A percentile compares a stretch with the other conserved stretches of the same genome.
phyloP scores from a whole-genome alignment of 2,113 vertebrate species.

The Misgurnus anguillicaudatus region DNA sequence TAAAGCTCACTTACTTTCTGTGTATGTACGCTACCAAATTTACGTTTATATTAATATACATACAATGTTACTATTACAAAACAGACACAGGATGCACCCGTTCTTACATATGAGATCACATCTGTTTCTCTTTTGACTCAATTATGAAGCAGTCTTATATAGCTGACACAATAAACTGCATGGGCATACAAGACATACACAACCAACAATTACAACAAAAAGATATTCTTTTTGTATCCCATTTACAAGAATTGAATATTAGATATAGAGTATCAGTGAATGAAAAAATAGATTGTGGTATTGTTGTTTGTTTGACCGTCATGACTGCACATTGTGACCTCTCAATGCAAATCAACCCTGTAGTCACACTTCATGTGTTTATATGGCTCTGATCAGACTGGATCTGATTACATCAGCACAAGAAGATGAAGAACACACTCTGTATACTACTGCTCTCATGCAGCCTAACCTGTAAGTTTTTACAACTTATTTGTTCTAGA shows the following conservation, averaged over 20 bases:
- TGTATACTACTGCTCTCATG: slow-evolving; percentile 38
- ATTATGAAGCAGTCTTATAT: too few species aligned
- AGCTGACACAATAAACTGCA: too few species aligned
- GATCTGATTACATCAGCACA: slow-evolving; percentile 18
- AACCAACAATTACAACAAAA: too few species aligned
- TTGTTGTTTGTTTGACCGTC: neutral
- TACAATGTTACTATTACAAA: too few species aligned
- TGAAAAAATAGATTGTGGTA: neutral
- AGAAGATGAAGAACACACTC: slow-evolving; percentile 44
- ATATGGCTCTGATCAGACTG: slow-evolving; percentile 37
- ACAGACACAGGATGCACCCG: too few species aligned
- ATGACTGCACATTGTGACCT: neutral
- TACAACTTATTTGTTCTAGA: too few species aligned
- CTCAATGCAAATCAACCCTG: slow-evolving; percentile 36
- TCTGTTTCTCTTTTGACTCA: too few species aligned
- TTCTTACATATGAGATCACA: too few species aligned
- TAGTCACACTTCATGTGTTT: slow-evolving; percentile 19
- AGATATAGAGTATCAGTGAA: neutral
- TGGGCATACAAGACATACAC: too few species aligned
- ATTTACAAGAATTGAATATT: neutral
- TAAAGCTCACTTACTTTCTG: too few species aligned
- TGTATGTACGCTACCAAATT: too few species aligned
- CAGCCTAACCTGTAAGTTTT: slow-evolving; percentile 29
- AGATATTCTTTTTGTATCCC: neutral
- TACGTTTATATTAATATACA: too few species aligned